A percentile compares a stretch with the other conserved stretches of the same genome.
Conservation (phyloP, 2,113 vertebrate species). For the Sinosuthora webbiana region DNA sequence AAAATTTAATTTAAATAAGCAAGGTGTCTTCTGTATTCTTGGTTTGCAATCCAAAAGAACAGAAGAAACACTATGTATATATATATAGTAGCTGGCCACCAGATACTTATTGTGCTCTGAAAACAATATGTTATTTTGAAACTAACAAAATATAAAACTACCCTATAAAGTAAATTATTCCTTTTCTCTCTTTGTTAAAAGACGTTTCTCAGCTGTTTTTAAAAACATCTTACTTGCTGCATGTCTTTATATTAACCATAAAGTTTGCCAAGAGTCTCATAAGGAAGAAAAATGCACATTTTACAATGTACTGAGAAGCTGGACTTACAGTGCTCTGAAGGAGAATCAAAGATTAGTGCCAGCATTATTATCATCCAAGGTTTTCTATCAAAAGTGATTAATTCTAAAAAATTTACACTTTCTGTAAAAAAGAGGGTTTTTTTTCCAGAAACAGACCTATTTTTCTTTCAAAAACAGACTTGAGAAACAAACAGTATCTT, state of each 20-base stretch:
- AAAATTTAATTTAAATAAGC: not conserved
- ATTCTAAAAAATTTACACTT: not conserved
- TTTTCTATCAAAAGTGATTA: not conserved
- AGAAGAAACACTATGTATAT: not conserved
- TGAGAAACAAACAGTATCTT: not conserved
- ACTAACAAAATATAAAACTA: not conserved
- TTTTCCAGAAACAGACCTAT: not conserved
- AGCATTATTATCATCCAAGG: not conserved
- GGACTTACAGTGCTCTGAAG: not conserved
- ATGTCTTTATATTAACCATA: not conserved
- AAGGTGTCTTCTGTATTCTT: not conserved
- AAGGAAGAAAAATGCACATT: not conserved
- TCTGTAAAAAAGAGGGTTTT: rapidly evolving
- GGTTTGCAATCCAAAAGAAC: not conserved
- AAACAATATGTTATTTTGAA: not conserved
- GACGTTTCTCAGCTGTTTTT: not conserved
- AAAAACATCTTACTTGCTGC: not conserved
- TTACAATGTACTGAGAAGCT: not conserved
- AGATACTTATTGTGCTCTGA: not conserved
- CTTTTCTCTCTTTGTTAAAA: not conserved
- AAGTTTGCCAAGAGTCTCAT: not conserved
- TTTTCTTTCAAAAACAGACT: not conserved
- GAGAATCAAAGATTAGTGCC: not conserved
- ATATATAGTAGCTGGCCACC: not conserved
- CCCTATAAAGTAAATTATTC: not conserved